These are phyloP conservation scores for Orthosia incerta DNA, from an alignment of 2,888 invertebrate species.

Conservation along the genomic window DNA sequence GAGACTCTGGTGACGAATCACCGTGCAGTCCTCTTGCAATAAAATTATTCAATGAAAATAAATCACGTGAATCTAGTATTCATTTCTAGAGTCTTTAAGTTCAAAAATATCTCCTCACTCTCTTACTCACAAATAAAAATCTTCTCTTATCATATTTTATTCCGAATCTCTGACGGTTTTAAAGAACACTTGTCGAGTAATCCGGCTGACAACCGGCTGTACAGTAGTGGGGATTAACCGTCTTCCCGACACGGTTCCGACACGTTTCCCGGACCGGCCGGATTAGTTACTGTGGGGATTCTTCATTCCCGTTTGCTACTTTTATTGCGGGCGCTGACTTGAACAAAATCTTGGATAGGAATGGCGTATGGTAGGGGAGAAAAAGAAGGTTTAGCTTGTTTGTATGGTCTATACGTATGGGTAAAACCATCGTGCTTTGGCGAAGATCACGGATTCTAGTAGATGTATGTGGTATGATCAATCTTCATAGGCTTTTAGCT, in stretches of 20 bases:
- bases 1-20: no score
- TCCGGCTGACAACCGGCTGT: constrained; percentile 47
- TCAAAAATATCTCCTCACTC: no score
- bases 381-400: constrained; percentile 9
- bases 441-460: no score
- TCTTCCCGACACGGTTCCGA: constrained; percentile 52
- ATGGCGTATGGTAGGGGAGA: neutral
- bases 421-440: no score
- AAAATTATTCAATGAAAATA: no score
- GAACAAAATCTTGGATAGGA: constrained; percentile 42
- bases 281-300: constrained; percentile 53
- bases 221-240: constrained; percentile 56
- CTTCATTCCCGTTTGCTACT: constrained; percentile 46
- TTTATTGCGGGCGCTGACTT: constrained; percentile 57
- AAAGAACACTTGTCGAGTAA: constrained; percentile 54
- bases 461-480: no score
- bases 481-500: no score
- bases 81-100: neutral
- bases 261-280: constrained; percentile 50
- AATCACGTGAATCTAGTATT: no score
- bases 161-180: constrained; percentile 35
- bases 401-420: no score
- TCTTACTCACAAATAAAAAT: neutral
- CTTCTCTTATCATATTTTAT: constrained; percentile 31
- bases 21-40: no score